Evolutionary conservation across 1,140 invertebrate species (phyloP).

Genomic region (Venturia canescens): DNA sequence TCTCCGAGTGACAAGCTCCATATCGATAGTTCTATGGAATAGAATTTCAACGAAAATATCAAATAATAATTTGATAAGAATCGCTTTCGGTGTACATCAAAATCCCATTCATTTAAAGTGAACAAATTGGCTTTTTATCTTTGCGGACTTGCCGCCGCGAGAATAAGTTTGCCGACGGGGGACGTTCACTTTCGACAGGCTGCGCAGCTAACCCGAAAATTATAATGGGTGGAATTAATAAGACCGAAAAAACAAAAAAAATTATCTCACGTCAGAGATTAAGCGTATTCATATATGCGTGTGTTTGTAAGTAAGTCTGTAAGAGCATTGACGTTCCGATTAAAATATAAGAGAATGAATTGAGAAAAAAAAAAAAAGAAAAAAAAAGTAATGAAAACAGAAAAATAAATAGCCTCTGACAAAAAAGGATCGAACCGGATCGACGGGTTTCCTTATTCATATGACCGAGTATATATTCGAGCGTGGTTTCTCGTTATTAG

Average conservation of each 20-base stretch:
- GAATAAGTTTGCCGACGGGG: constrained; percentile 29
- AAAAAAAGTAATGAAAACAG: neutral
- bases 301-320: neutral
- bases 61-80: neutral
- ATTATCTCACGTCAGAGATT: neutral
- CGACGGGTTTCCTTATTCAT: constrained; percentile 39
- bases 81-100: neutral
- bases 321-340: constrained; percentile 26
- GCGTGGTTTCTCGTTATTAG: constrained; percentile 14
- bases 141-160: neutral
- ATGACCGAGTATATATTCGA: constrained; percentile 19
- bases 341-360: neutral
- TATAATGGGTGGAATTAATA: constrained; percentile 14
- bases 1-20: too few species aligned
- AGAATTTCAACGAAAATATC: neutral
- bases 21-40: too few species aligned
- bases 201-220: neutral
- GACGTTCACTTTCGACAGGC: constrained; percentile 6
- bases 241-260: neutral
- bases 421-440: constrained; percentile 36
- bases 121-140: neutral
- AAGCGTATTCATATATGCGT: neutral
- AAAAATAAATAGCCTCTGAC: neutral
- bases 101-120: neutral
- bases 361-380: neutral